phyloP scores from a whole-genome alignment of 2,888 invertebrate genomes.

The Volucella inflata region DNA sequence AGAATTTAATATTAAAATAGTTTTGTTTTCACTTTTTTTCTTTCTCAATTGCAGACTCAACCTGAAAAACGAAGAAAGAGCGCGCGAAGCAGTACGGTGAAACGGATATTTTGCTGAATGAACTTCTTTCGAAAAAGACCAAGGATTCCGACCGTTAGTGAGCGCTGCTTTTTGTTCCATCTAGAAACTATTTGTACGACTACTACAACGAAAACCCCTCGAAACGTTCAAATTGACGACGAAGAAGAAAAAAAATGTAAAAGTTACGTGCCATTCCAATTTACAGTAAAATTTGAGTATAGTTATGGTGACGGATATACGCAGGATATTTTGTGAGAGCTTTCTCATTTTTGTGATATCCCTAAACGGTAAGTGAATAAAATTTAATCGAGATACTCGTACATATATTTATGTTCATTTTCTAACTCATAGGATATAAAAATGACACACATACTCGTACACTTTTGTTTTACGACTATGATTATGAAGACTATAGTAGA shows the following conservation, averaged over 20 bases:
- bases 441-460: not conserved
- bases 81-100: not conserved
- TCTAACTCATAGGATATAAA: not conserved
- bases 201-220: not conserved
- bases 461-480: not conserved
- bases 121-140: slow-evolving; percentile 21
- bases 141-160: not conserved
- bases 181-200: not conserved
- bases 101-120: slow-evolving; percentile 44
- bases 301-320: slow-evolving; percentile 75
- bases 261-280: slow-evolving; percentile 71
- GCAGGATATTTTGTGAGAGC: slow-evolving; percentile 72
- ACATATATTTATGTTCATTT: slow-evolving; percentile 49
- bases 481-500: not conserved
- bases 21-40: slow-evolving; percentile 48
- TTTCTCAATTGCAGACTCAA: slow-evolving; percentile 43
- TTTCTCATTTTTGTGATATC: slow-evolving; percentile 75
- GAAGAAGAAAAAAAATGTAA: slow-evolving; percentile 71
- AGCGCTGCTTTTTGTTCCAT: slow-evolving; percentile 16
- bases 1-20: slow-evolving; percentile 67
- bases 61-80: not conserved
- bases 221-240: slow-evolving; percentile 55
- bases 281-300: slow-evolving; percentile 74
- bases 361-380: slow-evolving; percentile 74
- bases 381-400: slow-evolving; percentile 46